phyloP scores from a whole-genome alignment of 2,113 vertebrate genomes.

The Elanus axillaris region DNA sequence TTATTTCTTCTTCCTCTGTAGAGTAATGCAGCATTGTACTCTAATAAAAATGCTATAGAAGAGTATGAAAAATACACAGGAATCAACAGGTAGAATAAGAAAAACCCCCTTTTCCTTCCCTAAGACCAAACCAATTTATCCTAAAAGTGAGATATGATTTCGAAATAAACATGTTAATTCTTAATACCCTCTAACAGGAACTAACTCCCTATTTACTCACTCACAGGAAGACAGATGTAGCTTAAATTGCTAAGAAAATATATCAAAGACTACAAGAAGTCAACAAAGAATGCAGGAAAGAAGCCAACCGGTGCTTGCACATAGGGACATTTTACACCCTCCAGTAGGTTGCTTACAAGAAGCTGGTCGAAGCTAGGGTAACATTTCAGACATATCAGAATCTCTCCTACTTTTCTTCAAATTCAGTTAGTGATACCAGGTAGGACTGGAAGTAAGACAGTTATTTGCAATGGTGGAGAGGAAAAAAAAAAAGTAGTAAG shows the following conservation, averaged over 20 bases:
- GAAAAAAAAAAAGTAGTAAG: neutral
- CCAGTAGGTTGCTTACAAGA: neutral
- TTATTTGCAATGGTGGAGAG: neutral
- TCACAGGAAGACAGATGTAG: neutral
- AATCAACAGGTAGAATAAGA: neutral
- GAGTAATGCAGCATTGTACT: neutral
- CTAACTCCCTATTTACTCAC: neutral
- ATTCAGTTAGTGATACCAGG: neutral
- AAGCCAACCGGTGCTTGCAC: neutral
- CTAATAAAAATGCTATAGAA: neutral
- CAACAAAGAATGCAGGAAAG: neutral
- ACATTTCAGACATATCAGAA: fast-evolving
- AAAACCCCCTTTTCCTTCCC: neutral
- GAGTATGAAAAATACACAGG: neutral
- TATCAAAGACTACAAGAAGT: neutral
- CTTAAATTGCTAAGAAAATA: neutral
- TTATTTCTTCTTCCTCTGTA: neutral
- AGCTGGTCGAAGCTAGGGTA: neutral
- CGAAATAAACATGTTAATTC: neutral
- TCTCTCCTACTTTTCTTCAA: neutral
- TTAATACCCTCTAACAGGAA: neutral
- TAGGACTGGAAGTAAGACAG: too few species aligned
- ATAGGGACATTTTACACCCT: neutral
- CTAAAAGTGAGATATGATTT: neutral
- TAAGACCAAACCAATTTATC: neutral